phyloP scores from a whole-genome alignment of 2,797 vertebrate genomes.

The Microchirus variegatus region DNA sequence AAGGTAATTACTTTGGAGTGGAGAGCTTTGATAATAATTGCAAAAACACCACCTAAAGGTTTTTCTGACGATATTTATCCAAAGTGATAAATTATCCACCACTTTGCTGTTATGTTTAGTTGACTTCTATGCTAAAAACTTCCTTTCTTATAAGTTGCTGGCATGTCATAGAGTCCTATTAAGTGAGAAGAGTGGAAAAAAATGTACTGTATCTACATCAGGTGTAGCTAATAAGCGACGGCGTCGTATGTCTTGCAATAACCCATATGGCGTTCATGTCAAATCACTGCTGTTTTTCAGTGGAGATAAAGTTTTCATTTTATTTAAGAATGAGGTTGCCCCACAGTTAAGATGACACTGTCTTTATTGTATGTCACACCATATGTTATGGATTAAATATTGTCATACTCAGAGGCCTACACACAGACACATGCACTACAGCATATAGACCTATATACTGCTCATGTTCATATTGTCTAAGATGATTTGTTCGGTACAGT shows the following conservation, averaged over 20 bases:
- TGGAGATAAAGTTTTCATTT: no score
- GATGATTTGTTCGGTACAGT: no score
- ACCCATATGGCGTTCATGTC: slow-evolving; percentile 7
- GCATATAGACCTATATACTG: no score
- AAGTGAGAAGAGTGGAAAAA: background rate
- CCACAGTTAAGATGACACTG: background rate
- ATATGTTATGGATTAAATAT: background rate
- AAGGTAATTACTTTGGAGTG: no score
- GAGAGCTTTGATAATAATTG: no score
- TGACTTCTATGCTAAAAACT: background rate
- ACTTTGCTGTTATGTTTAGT: background rate
- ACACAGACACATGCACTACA: no score
- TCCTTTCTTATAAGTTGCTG: background rate
- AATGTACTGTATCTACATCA: background rate
- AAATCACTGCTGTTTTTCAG: no score
- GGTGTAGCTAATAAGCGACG: slow-evolving; percentile 2
- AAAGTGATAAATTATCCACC: no score
- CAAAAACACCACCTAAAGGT: no score
- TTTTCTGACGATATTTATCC: no score
- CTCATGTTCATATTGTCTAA: no score
- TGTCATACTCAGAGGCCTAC: background rate
- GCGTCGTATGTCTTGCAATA: background rate
- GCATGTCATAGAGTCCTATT: background rate
- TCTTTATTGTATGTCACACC: background rate
- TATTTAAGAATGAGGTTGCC: background rate